Evolutionary conservation across 1,140 invertebrate genomes (phyloP).

Genomic region (Drosophila triauraria): DNA sequence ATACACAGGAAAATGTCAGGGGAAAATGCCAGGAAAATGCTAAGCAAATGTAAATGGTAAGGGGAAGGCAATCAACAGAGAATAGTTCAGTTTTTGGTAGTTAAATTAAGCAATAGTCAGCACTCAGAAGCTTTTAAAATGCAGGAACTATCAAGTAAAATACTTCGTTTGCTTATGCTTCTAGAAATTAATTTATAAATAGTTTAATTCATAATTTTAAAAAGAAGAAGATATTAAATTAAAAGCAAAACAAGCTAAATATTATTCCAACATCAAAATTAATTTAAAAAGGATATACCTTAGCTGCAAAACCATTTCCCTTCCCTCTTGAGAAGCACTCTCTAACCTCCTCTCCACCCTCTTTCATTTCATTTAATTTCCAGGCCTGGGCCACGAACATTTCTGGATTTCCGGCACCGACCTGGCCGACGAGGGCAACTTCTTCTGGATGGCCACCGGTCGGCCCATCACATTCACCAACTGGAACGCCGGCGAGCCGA

Average conservation of each 20-base stretch:
- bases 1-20: slow-evolving; percentile 1
- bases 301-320: too few relatives aligned
- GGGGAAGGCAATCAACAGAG: slow-evolving; percentile 3
- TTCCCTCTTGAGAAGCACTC: not conserved
- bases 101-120: not conserved
- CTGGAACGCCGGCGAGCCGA: slow-evolving; percentile 96
- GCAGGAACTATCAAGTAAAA: not conserved
- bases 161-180: not conserved
- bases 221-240: too few relatives aligned
- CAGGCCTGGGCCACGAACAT: slow-evolving; percentile 94
- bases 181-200: not conserved
- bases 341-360: not conserved
- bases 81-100: not conserved
- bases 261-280: not conserved
- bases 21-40: slow-evolving; percentile 2
- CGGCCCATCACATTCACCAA: slow-evolving; percentile 95
- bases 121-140: not conserved
- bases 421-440: slow-evolving; percentile 94
- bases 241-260: too few relatives aligned
- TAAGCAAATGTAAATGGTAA: slow-evolving; percentile 1
- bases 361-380: slow-evolving; percentile 24
- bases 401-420: slow-evolving; percentile 97
- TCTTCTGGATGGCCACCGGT: slow-evolving; percentile 97
- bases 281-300: not conserved
- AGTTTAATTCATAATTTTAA: too few relatives aligned